Evolutionary conservation across 2,888 invertebrate species (phyloP), one percentile per base, ranked within the genome.

Genomic region (Chaetogeoica ovagalla): DNA sequence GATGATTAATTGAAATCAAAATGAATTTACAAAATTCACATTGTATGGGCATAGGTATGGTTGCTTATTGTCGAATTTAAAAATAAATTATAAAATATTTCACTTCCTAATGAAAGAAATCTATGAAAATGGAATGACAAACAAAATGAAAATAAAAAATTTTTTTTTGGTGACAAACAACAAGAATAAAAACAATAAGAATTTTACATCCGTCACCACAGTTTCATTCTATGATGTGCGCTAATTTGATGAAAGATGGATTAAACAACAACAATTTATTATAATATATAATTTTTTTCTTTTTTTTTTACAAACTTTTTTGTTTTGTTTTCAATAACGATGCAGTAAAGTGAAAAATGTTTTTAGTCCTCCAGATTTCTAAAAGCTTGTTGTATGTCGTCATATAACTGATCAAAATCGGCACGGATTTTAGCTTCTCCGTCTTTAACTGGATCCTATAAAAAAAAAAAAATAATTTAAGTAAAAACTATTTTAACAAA

Each of bases 321-420:
- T 59, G 57, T 75, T 75, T 57, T 43, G 57, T 76, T 76, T 63
- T 63, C 55, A 79, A 79, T 70, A 79, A 79, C 71, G 70, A 71
- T 62, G 62, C n/a, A 71, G 37, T 71, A 65, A 62, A 9, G 39
- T 70, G 11, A 79, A 77, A 39, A 59, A 76, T 43, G 68, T 57
- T 62, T 65, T 89, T 95, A 97, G 88, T 99, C 98, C 89, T 99
- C 98, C 86, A 99, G 90, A 89, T 97, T 98, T 87, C 98, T 93
- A 91, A 99, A 99, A 85, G 96, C 95, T 86, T 94, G 94, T 85
- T 96, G 95, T 90, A 99, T 96, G 87, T 97, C 96, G 88, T 99
- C 99, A 85, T 96, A 90, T 81, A 99, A 89, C 86, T 97, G 97
- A 87, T 99, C 98, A 87, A 95, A 98, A 86, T 98, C 98, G 69